These are phyloP conservation scores for Oncorhynchus gorbuscha DNA, from an alignment of 2,113 vertebrate genomes.

Conservation along the genomic window DNA sequence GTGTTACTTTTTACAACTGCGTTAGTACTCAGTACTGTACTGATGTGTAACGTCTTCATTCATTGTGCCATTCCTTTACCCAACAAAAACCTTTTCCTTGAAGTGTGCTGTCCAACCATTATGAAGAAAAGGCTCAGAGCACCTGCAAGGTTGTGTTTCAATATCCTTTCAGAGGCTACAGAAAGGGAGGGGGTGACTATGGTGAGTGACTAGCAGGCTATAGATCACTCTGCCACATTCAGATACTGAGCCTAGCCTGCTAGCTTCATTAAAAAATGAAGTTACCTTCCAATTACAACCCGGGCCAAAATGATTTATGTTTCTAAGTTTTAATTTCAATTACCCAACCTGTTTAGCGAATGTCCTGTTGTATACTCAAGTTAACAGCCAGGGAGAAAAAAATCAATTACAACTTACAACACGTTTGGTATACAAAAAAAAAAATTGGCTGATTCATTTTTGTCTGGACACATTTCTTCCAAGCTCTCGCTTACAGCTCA, in stretches of 20 bases:
- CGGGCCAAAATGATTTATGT: conserved; percentile 70
- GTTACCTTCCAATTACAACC: conserved; percentile 69
- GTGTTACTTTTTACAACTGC: too few species aligned
- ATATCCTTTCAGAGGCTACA: neutral
- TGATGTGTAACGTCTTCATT: too few species aligned
- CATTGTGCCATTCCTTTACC: too few species aligned
- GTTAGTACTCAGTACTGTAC: too few species aligned
- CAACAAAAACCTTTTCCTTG: too few species aligned
- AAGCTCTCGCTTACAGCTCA: conserved; percentile 46
- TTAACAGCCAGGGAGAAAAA: conserved; percentile 53
- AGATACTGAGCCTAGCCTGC: conserved; percentile 60
- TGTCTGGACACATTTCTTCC: conserved; percentile 68
- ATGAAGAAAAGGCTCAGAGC: neutral
- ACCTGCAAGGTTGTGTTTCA: conserved; percentile 11
- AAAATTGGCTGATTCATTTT: conserved; percentile 68
- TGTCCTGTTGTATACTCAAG: conserved; percentile 58
- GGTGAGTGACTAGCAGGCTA: conserved; percentile 50
- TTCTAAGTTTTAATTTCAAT: conserved; percentile 76
- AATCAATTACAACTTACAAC: conserved; percentile 65
- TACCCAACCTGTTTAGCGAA: conserved; percentile 50
- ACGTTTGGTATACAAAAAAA: conserved; percentile 39
- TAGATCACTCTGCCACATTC: conserved; percentile 69
- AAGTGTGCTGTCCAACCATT: neutral
- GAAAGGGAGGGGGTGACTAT: conserved; percentile 26
- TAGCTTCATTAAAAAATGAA: conserved; percentile 62